Evolutionary conservation across 2,113 vertebrate species (phyloP).

Genomic region (Macrotis lagotis): DNA sequence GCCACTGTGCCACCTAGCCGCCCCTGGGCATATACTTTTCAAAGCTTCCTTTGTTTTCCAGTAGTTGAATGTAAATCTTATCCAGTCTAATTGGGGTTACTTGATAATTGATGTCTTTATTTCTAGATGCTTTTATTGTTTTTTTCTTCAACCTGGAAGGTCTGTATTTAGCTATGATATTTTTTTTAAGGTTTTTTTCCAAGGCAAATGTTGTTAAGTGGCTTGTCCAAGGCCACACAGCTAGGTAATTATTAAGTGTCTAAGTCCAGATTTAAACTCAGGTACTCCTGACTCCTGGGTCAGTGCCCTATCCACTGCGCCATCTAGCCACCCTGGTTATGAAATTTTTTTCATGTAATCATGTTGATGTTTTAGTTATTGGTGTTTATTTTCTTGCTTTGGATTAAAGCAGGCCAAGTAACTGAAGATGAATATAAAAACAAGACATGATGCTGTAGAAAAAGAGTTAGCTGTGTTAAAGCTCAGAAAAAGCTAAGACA

Average conservation of each 20-base stretch:
- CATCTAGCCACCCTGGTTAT: too few species aligned
- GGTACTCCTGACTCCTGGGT: too few species aligned
- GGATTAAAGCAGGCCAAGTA: not conserved
- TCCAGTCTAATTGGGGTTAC: not conserved
- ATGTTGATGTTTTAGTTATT: not conserved
- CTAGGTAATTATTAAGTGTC: too few species aligned
- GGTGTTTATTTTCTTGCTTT: not conserved
- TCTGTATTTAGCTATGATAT: not conserved
- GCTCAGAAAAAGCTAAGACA: not conserved
- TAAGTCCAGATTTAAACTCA: too few species aligned
- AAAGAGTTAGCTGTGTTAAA: not conserved
- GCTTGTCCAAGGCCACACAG: too few species aligned
- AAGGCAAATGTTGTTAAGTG: too few species aligned
- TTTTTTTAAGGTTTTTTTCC: too few species aligned
- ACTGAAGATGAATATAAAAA: not conserved
- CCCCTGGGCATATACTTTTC: not conserved
- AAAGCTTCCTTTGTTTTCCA: not conserved
- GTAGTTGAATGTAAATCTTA: not conserved
- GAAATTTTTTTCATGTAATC: not conserved
- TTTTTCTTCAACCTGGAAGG: not conserved
- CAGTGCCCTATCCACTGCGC: too few species aligned
- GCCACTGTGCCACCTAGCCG: too few species aligned
- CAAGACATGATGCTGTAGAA: not conserved
- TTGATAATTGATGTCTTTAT: not conserved
- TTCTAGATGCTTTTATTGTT: not conserved